Conservation (phyloP, 2,113 vertebrate genomes). For the Bombycilla garrulus region DNA sequence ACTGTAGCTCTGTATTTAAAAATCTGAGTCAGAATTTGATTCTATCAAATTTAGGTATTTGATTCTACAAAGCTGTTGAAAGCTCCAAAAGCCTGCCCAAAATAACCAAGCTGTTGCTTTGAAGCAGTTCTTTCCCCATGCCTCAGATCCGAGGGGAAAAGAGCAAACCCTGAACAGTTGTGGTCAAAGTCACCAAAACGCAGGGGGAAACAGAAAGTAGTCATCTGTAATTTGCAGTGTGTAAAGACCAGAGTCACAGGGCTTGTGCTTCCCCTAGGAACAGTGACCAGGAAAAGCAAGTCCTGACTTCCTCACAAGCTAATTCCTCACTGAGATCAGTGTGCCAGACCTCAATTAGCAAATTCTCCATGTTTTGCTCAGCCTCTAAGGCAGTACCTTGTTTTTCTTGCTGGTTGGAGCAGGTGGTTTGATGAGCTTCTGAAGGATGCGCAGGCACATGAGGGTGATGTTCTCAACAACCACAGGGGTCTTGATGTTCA, state of each 20-base stretch:
- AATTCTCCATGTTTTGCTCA: neutral
- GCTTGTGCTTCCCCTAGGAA: neutral
- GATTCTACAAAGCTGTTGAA: neutral
- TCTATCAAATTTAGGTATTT: neutral
- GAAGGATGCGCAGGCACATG: slow-evolving; percentile 96
- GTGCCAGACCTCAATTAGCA: neutral
- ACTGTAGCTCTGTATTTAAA: neutral
- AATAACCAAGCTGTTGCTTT: neutral
- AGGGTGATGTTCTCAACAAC: slow-evolving; percentile 99
- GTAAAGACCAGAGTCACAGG: neutral
- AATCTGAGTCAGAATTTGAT: neutral
- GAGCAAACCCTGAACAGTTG: neutral
- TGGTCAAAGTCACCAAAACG: neutral
- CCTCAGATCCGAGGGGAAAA: neutral
- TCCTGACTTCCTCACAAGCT: neutral
- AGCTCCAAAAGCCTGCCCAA: neutral
- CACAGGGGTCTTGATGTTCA: slow-evolving; percentile 97
- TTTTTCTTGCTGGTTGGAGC: slow-evolving; percentile 99
- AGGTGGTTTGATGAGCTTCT: slow-evolving; percentile 96
- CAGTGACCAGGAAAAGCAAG: neutral
- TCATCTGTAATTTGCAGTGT: neutral
- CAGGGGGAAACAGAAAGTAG: neutral
- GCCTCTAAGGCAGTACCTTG: slow-evolving; percentile 78
- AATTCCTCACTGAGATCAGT: neutral
- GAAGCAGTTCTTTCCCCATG: neutral